Conservation (phyloP, 2,113 vertebrate species). For the Ictalurus furcatus region DNA sequence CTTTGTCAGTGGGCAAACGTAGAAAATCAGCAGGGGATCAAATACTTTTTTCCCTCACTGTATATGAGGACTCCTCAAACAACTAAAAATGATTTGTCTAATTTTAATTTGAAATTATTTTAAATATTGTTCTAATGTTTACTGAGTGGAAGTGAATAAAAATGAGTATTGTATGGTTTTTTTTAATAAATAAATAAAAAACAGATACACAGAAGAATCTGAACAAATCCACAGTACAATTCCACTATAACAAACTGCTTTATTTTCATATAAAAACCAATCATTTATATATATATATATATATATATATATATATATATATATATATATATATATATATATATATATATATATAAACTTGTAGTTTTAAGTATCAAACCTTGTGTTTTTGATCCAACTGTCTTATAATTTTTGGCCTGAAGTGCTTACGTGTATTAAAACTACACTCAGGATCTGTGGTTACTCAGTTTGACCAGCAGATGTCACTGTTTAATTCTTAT, state of each 20-base stretch:
- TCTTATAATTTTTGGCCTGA: background rate
- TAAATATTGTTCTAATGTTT: background rate
- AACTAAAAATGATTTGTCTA: background rate
- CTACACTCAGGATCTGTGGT: background rate
- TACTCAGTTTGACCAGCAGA: conserved; percentile 12
- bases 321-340: too few species aligned
- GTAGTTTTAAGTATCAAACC: background rate
- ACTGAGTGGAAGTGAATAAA: background rate
- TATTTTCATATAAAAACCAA: background rate
- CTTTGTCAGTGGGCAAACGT: too few species aligned
- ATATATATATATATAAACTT: background rate
- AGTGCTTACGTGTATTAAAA: background rate
- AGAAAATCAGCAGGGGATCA: too few species aligned
- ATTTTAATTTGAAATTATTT: background rate
- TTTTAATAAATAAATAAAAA: too few species aligned
- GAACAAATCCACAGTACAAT: background rate
- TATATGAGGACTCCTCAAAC: background rate
- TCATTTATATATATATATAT: too few species aligned
- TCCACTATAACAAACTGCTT: background rate
- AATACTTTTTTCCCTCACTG: too few species aligned
- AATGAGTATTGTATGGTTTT: background rate
- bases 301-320: too few species aligned
- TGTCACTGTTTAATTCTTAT: conserved; percentile 5
- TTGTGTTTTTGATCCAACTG: background rate
- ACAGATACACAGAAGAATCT: background rate